Conservation (phyloP, 2,888 invertebrate genomes). For the Pollenia amentaria region DNA sequence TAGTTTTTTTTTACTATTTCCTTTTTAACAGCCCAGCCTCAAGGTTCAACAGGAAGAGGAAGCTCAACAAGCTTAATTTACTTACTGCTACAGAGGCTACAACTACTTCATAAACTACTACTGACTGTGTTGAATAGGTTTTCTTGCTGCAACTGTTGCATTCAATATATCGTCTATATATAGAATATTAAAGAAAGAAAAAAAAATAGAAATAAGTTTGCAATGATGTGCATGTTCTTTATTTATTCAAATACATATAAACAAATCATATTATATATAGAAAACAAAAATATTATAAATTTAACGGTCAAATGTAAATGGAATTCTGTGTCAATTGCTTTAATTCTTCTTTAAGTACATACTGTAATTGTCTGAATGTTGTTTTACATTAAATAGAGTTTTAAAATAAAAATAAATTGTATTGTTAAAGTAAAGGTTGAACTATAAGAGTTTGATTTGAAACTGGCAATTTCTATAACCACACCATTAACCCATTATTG, state of each 20-base stretch:
- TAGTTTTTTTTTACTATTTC: constrained; percentile 22
- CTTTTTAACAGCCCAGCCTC: constrained; percentile 79
- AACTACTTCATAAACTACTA: background rate
- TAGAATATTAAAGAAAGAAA: background rate
- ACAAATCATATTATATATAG: background rate
- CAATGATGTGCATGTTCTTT: constrained; percentile 70
- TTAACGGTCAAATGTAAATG: constrained; percentile 22
- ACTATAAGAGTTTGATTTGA: background rate
- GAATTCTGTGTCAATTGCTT: constrained; percentile 70
- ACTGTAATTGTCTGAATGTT: constrained; percentile 50
- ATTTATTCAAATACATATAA: constrained; percentile 50
- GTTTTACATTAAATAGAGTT: constrained; percentile 9
- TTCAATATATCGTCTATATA: background rate
- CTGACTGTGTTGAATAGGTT: background rate
- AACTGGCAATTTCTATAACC: no score
- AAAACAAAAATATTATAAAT: constrained; percentile 9
- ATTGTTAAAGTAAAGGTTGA: constrained; percentile 15
- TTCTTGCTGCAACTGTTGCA: constrained; percentile 40
- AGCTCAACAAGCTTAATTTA: constrained; percentile 75
- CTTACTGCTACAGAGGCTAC: constrained; percentile 37
- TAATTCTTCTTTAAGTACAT: constrained; percentile 48
- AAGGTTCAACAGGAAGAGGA: constrained; percentile 79
- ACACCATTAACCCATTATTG: no score
- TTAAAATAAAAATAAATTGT: constrained; percentile 15
- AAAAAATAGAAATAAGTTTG: constrained; percentile 6